Base-by-base conservation (phyloP, 2,113 vertebrate genomes). In the Myxocyprinus asiaticus region DNA sequence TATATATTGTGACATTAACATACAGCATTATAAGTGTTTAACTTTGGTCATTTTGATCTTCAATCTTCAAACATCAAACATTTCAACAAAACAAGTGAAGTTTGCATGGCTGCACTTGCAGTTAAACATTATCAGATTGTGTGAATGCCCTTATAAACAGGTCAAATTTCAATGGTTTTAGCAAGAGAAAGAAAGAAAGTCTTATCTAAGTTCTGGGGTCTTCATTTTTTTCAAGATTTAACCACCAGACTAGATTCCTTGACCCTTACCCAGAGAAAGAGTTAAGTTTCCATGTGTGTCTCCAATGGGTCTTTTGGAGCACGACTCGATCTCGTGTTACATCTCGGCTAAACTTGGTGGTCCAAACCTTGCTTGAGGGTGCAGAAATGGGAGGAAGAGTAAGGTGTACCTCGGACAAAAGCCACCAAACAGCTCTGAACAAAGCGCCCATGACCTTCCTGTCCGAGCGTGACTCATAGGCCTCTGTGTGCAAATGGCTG, bases 261-360 rank as follows among this genome's bases (percentile, higher is more conserved):
- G 85, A 87, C 73, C 82, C 67, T 17, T 69, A 63, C 42, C 51
- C 42, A 45, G n/a, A 59, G 77, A 71, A 66, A 68, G 50, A 79
- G 75, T 83, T 79, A 69, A 44, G 17, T 83, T 88, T 85, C 82
- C 56, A 72, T 14, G 17, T 79, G 69, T 78, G 63, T 45, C 74
- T 81, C 72, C 64, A 62, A 59, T 55, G 65, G 63, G 63, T 72
- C 71, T 61, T 33, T 64, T 66, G 77, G 80, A 76, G 55, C 76
- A 71, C 48, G 47, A 65, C 72, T 67, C 50, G 12, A 71, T 76
- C 62, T 88, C 85, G 67, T 8, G 8, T 88, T 88, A 87, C 87
- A 83, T 79, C 69, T 80, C 59, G 44, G 45, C 68, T 80, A 76
- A 83, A 82, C 87, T 10, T 76, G 80, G 82, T 85, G 87, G 87